Evolutionary conservation across 2,888 invertebrate species (phyloP).

Genomic region (Leptogaster cylindrica): DNA sequence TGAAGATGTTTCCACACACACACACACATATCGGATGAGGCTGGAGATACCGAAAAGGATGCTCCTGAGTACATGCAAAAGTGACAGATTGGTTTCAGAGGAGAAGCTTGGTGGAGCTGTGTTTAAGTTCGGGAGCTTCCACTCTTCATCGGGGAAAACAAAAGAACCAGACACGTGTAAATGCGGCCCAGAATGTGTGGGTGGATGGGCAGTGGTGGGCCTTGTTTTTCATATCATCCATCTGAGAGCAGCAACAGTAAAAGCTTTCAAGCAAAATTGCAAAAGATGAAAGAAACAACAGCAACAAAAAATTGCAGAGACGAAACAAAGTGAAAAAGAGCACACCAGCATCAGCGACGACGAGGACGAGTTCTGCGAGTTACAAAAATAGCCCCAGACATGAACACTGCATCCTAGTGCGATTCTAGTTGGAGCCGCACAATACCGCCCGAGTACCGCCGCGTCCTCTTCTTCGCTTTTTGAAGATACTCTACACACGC

Average conservation of each 20-base stretch:
- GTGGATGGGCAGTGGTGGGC: background rate
- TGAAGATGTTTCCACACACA: slow-evolving; percentile 12
- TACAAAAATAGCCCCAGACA: slow-evolving; percentile 17
- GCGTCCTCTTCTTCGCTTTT: background rate
- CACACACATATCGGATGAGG: background rate
- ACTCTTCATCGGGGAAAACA: slow-evolving; percentile 4
- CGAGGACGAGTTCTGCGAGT: background rate
- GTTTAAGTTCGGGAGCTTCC: background rate
- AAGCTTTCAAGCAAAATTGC: slow-evolving; percentile 25
- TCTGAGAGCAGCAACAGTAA: slow-evolving; percentile 18
- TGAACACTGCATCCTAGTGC: background rate
- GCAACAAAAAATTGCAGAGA: background rate
- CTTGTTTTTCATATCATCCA: background rate
- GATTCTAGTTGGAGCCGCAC: background rate
- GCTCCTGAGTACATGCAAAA: background rate
- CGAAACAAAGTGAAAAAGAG: slow-evolving; percentile 6
- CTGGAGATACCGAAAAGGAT: background rate
- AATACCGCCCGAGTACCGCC: background rate
- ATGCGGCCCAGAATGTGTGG: background rate
- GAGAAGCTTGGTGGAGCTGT: background rate
- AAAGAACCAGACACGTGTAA: slow-evolving; percentile 21
- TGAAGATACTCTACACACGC: slow-evolving; percentile 7
- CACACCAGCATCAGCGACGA: background rate
- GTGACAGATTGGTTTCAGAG: slow-evolving; percentile 33
- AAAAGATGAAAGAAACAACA: background rate